A percentile compares a stretch with the other conserved stretches of the same genome.
Conservation (phyloP, 1,140 invertebrate genomes). For the Charaxes varanes region DNA sequence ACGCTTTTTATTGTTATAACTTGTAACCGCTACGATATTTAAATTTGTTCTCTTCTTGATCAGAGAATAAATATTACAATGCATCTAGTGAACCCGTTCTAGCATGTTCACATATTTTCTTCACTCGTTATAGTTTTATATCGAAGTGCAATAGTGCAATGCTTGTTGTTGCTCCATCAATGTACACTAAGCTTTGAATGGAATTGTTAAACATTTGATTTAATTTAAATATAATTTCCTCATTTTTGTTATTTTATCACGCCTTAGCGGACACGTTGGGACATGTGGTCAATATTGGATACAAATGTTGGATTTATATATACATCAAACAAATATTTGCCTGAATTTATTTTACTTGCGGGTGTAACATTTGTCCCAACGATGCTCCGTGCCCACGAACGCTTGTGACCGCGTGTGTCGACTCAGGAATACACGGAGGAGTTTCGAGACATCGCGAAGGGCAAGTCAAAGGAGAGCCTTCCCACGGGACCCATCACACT, state of each 20-base stretch:
- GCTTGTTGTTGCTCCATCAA: conserved; percentile 23
- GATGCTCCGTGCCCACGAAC: conserved; percentile 25
- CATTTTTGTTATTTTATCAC: conserved; percentile 44
- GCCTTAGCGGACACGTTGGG: conserved; percentile 46
- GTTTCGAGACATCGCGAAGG: conserved; percentile 95
- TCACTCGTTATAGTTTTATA: not conserved
- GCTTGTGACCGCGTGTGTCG: conserved; percentile 53
- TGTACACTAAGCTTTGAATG: conserved; percentile 53
- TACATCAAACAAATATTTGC: too few species aligned
- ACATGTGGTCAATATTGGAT: conserved; percentile 9
- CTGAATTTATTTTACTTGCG: too few species aligned
- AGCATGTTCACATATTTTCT: conserved; percentile 4
- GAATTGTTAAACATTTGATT: conserved; percentile 41
- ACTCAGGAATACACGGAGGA: conserved; percentile 96
- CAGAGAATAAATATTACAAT: not conserved
- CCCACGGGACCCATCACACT: conserved; percentile 95
- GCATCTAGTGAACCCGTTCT: not conserved
- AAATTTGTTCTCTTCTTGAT: too few species aligned
- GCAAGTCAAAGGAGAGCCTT: conserved; percentile 92
- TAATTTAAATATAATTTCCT: conserved; percentile 34
- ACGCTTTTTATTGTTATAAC: too few species aligned
- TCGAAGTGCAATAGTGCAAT: not conserved
- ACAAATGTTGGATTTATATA: not conserved
- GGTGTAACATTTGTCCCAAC: too few species aligned
- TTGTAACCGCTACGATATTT: too few species aligned